Conservation (phyloP, 2,113 vertebrate species). For the Eclectus roratus region DNA sequence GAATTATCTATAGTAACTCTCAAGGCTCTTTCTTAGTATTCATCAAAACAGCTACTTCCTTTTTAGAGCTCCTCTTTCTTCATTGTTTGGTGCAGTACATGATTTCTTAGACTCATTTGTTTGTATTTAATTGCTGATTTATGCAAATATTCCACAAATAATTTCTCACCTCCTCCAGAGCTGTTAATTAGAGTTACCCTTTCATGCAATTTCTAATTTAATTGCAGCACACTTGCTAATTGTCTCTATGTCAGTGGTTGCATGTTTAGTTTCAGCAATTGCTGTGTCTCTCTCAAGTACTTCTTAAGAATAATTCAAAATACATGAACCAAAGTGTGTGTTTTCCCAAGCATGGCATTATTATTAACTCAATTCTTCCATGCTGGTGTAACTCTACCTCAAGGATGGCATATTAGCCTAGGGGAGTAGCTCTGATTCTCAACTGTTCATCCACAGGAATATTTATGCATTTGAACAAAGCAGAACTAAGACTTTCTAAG, state of each 20-base stretch:
- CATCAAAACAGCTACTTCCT: neutral
- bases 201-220: conserved; percentile 44
- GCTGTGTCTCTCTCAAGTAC: neutral
- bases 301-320: conserved; percentile 2
- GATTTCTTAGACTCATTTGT: conserved; percentile 15
- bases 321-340: neutral
- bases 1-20: neutral
- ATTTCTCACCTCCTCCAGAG: conserved; percentile 3
- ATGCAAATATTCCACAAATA: conserved; percentile 12
- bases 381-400: neutral
- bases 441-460: neutral
- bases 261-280: neutral
- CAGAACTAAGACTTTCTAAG: neutral
- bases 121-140: conserved; percentile 32
- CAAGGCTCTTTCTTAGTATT: neutral
- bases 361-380: neutral
- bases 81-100: neutral
- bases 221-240: conserved; percentile 29
- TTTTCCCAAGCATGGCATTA: neutral
- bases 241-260: neutral
- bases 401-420: neutral
- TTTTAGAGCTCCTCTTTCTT: neutral
- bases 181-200: conserved; percentile 57
- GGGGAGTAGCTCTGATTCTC: neutral
- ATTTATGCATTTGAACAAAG: neutral